Conservation (phyloP, 2,888 invertebrate genomes). For the Glyphotaelius pellucidus region DNA sequence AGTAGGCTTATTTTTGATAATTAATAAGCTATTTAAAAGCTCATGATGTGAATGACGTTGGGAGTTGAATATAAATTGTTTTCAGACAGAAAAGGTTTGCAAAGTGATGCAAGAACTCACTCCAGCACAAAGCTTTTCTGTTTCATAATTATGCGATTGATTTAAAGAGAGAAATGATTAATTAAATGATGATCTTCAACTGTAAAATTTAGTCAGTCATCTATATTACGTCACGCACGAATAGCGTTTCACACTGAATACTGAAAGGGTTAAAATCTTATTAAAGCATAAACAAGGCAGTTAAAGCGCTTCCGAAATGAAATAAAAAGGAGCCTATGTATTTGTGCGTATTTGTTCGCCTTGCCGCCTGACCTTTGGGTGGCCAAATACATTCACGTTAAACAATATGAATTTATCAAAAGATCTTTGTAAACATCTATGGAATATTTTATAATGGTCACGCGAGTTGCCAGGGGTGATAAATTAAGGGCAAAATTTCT, state of each 20-base stretch:
- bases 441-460: conserved; percentile 61
- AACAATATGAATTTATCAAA: conserved; percentile 56
- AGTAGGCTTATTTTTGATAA: too few species aligned
- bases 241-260: background rate
- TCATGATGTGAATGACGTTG: too few species aligned
- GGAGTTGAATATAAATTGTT: too few species aligned
- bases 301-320: background rate
- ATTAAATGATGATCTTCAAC: background rate
- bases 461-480: conserved; percentile 59
- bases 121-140: too few species aligned
- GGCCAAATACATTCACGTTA: conserved; percentile 43
- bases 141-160: background rate
- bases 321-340: background rate
- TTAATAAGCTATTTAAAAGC: too few species aligned
- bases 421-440: conserved; percentile 64
- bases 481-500: conserved; percentile 60
- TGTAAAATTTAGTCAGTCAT: background rate
- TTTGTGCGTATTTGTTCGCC: background rate
- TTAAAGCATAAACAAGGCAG: background rate
- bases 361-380: conserved; percentile 32
- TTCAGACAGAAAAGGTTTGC: too few species aligned
- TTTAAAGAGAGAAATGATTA: background rate
- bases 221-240: background rate
- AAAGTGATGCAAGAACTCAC: too few species aligned
- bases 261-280: background rate